Evolutionary conservation across 53 echinoderm and acorn worm species (phyloP).

Genomic region (Stichopus horrens): DNA sequence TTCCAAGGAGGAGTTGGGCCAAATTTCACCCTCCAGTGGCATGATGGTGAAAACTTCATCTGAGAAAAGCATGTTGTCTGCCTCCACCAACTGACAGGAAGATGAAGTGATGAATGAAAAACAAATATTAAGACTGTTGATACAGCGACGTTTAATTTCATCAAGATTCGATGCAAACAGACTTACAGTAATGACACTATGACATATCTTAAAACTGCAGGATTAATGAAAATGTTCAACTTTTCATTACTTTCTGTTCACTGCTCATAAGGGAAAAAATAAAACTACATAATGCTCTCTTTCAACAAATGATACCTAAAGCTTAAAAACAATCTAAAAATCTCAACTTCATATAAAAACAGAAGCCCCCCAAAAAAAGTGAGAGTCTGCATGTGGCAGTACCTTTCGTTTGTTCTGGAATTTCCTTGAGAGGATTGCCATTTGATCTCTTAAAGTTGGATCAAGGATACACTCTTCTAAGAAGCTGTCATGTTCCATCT

Average conservation of each 20-base stretch:
- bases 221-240: no score
- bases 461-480: slow-evolving; percentile 95
- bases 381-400: background rate
- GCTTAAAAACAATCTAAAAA: no score
- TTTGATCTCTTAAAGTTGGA: slow-evolving; percentile 94
- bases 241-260: no score
- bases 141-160: no score
- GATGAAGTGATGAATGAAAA: no score
- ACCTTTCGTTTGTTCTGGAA: slow-evolving; percentile 94
- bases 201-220: no score
- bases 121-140: no score
- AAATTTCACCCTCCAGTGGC: slow-evolving; percentile 91
- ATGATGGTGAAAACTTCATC: slow-evolving; percentile 86
- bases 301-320: no score
- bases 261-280: no score
- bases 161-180: no score
- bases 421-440: slow-evolving; percentile 85
- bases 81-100: slow-evolving; percentile 69
- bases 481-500: slow-evolving; percentile 82
- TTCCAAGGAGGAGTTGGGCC: slow-evolving; percentile 92
- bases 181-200: no score
- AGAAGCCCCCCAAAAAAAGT: background rate
- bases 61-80: slow-evolving; percentile 83
- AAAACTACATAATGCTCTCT: no score
- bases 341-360: background rate